Evolutionary conservation across 2,888 invertebrate genomes (phyloP).

Genomic region (Dysmachus trigonus): DNA sequence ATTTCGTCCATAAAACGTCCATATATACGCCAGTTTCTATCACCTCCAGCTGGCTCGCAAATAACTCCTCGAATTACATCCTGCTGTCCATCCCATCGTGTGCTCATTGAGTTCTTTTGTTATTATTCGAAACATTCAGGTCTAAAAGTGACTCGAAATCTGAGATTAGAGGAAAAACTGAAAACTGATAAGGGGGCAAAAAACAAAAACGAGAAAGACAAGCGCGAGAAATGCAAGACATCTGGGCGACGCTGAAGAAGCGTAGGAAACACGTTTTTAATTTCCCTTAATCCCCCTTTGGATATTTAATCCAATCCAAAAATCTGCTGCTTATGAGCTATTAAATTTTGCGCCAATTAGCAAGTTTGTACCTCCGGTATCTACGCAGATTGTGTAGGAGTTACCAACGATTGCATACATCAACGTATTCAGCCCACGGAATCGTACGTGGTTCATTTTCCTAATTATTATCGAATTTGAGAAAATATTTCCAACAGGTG

Average conservation of each 20-base stretch:
- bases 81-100: not conserved
- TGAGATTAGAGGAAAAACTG: not conserved
- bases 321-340: not conserved
- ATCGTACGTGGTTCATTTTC: not conserved
- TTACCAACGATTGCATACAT: not conserved
- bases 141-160: not conserved
- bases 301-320: not conserved
- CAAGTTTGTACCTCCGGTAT: not conserved
- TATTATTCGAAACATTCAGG: not conserved
- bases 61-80: not conserved
- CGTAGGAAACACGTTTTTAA: not conserved
- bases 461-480: not conserved
- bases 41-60: not conserved
- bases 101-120: not conserved
- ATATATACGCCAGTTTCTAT: not conserved
- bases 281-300: not conserved
- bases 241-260: not conserved
- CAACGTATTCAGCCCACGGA: not conserved
- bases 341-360: slow-evolving; percentile 8
- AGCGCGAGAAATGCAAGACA: not conserved
- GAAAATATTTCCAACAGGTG: not conserved
- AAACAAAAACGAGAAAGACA: not conserved
- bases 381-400: not conserved
- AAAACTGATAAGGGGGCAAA: not conserved
- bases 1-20: not conserved